Evolutionary conservation across 1,140 invertebrate species (phyloP), one percentile per base, ranked within the genome.

Genomic region (Solen grandis): DNA sequence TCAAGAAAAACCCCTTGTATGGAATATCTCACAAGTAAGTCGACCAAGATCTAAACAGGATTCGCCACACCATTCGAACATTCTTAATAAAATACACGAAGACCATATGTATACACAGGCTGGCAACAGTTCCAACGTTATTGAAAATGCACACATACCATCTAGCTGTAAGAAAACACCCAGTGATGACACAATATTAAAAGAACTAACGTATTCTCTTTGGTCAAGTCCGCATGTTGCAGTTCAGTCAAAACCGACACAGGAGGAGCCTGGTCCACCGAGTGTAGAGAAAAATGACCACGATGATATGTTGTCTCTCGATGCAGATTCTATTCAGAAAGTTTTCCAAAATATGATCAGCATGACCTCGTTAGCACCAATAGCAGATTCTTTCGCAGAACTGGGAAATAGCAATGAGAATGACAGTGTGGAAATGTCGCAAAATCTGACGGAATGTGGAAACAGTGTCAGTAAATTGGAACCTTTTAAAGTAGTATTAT

Each of bases 261-360:
- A 46, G 8, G 8, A 46, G 8, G 19, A 46, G 19, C 19, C 0
- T 2, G 25, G 25, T 54, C 50, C 57, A 22, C 13, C 29, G 16
- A 29, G 29, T 1, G 57, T 16, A 60, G 22, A 60, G 29, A 14
- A n/a, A n/a, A 29, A 4, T 22, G 57, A 60, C 27, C 13, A 66
- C 16, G 52, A 36, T 31, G 73, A 76, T 27, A 19, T 66, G n/a
- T n/a, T 38, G 14, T 59, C 65, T 13, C 36, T 73, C 25, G 60
- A 80, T 31, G 77, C 77, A 19, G 60, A 80, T 41, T 31, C 55
- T 13, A 80, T 80, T 38, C 77, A 80, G 50, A 25, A 38, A 31
- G 68, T 72, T 22, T 80, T 80, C 29, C 77, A 80, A 38, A 29
- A 68, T 29, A 73, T 80, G 46, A 36, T 80, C 19, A 50, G 65